These are phyloP conservation scores for Parthenolecanium corni DNA, from an alignment of 2,888 invertebrate species.

Conservation along the genomic window DNA sequence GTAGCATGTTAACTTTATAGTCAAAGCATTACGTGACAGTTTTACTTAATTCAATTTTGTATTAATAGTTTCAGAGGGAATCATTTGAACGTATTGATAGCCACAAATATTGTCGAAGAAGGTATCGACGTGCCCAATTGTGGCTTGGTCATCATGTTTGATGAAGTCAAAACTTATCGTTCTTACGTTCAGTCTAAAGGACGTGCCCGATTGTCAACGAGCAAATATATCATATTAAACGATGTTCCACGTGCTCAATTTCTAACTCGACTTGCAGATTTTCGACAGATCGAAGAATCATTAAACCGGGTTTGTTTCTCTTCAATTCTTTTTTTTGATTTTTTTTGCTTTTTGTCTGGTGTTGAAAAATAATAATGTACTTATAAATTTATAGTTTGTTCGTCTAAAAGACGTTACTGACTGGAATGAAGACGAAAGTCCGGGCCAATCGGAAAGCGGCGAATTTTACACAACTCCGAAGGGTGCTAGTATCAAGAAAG, in stretches of 20 bases:
- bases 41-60: too few relatives aligned
- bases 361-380: too few relatives aligned
- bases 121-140: slow-evolving; percentile 79
- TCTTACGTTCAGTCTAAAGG: slow-evolving; percentile 86
- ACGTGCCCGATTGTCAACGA: slow-evolving; percentile 56
- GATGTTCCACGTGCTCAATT: not conserved
- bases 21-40: too few relatives aligned
- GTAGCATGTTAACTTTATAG: too few relatives aligned
- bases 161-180: slow-evolving; percentile 56
- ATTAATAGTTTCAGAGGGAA: slow-evolving; percentile 45
- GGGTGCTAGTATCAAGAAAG: too few relatives aligned
- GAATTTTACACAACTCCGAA: too few relatives aligned
- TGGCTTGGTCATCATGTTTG: slow-evolving; percentile 64
- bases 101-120: slow-evolving; percentile 78
- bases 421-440: too few relatives aligned
- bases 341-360: too few relatives aligned
- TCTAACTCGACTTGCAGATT: slow-evolving; percentile 17
- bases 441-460: too few relatives aligned
- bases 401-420: too few relatives aligned
- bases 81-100: slow-evolving; percentile 52
- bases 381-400: not conserved
- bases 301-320: not conserved
- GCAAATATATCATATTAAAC: slow-evolving; percentile 41
- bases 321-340: not conserved
- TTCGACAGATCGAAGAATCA: slow-evolving; percentile 30